Percentiles rank a stretch among this genome's conserved stretches.
These are phyloP conservation scores for Pipistrellus nathusii DNA, from an alignment of 2,797 vertebrate species.

Conservation along the genomic window DNA sequence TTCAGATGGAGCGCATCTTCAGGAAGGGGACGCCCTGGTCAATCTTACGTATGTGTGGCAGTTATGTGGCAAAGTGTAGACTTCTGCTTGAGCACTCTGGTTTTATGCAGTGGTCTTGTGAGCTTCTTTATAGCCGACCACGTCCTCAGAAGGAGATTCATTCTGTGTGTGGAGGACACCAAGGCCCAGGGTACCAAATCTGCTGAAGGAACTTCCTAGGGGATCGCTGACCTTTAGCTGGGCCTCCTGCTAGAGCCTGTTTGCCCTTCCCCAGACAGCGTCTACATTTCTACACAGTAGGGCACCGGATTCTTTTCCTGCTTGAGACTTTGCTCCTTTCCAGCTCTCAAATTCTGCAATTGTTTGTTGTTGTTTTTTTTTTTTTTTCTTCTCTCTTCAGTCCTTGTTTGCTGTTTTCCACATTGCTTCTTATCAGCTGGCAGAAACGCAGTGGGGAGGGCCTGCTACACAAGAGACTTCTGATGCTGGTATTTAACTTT, in stretches of 20 bases:
- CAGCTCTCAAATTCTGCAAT: not conserved
- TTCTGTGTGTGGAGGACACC: not conserved
- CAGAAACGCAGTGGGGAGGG: constrained; percentile 17
- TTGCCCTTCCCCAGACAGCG: not conserved
- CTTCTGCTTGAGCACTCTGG: not conserved
- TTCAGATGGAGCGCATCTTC: not conserved
- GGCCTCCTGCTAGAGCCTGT: not conserved
- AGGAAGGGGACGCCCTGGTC: not conserved
- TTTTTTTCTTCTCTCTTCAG: not conserved
- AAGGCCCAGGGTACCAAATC: not conserved
- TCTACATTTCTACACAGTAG: not conserved
- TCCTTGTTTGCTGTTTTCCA: not conserved
- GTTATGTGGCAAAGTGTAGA: not conserved
- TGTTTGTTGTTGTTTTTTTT: no score
- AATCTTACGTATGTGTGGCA: not conserved
- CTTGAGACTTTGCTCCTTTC: not conserved
- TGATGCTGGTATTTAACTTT: constrained; percentile 70
- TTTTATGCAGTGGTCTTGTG: not conserved
- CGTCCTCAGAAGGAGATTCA: not conserved
- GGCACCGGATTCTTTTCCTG: not conserved
- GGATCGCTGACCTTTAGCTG: not conserved
- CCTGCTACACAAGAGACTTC: not conserved
- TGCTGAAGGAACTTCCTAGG: not conserved
- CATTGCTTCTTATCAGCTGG: constrained; percentile 38
- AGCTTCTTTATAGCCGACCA: not conserved